These are phyloP conservation scores for Sinocyclocheilus rhinocerous DNA, from an alignment of 2,113 vertebrate species.

Conservation along the genomic window DNA sequence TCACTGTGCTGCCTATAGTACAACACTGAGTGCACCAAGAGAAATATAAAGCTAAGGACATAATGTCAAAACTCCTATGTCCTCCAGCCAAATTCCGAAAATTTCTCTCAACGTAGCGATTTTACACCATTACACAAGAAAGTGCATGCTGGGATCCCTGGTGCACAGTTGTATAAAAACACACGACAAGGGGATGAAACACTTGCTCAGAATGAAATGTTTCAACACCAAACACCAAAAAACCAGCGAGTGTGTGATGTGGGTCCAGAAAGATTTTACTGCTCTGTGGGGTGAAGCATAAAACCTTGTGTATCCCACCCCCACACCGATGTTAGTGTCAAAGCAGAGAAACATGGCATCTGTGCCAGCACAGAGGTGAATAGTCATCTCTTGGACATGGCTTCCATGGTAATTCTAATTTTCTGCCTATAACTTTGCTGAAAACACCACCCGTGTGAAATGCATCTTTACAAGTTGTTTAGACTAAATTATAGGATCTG, in stretches of 20 bases:
- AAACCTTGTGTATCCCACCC: constrained; percentile 38
- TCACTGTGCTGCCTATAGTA: constrained; percentile 51
- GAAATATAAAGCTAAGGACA: not conserved
- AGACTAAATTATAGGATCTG: not conserved
- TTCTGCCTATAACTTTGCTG: not conserved
- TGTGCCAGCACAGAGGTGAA: constrained; percentile 31
- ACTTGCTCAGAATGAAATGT: constrained; percentile 29
- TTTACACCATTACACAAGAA: constrained; percentile 28
- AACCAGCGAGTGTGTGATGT: constrained; percentile 44
- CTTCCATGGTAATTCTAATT: not conserved
- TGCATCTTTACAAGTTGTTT: not conserved
- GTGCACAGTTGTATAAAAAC: constrained; percentile 33
- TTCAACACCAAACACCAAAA: constrained; percentile 56
- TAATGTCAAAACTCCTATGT: constrained; percentile 15
- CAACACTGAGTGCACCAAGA: constrained; percentile 12
- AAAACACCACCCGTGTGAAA: not conserved
- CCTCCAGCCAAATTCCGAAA: constrained; percentile 5
- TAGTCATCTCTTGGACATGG: constrained; percentile 15
- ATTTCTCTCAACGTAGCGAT: constrained; percentile 38
- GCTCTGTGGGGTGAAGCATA: constrained; percentile 43
- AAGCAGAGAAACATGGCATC: constrained; percentile 34
- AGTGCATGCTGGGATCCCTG: constrained; percentile 16
- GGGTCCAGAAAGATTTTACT: constrained; percentile 42
- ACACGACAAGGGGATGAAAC: constrained; percentile 23
- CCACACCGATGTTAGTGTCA: constrained; percentile 30